These are phyloP conservation scores for Steromphala cineraria DNA, from an alignment of 2,888 invertebrate species.

Conservation along the genomic window DNA sequence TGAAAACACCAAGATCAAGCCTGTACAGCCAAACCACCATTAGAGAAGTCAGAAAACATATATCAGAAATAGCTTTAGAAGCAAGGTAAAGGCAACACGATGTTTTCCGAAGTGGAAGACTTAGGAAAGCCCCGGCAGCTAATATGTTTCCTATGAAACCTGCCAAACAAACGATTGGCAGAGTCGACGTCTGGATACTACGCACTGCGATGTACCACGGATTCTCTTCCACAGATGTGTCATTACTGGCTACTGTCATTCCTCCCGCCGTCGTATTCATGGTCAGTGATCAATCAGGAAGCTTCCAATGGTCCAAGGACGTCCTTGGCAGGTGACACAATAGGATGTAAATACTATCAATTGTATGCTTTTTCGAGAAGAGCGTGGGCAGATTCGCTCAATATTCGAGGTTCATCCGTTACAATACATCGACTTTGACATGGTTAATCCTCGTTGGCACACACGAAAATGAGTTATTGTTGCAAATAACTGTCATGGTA, in stretches of 20 bases:
- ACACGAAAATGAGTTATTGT: no score
- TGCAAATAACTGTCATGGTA: no score
- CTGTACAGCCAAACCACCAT: constrained; percentile 31
- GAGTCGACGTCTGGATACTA: constrained; percentile 13
- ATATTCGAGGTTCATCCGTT: no score
- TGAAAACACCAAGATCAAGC: constrained; percentile 16
- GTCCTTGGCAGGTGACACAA: no score
- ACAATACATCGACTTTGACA: no score
- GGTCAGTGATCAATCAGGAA: no score
- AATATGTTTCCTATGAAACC: constrained; percentile 31
- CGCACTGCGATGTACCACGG: not conserved
- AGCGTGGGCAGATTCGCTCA: no score
- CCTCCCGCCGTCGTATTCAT: no score
- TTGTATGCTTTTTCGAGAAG: no score
- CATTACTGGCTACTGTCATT: not conserved
- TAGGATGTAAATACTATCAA: no score
- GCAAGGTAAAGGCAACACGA: constrained; percentile 35
- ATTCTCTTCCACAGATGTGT: not conserved
- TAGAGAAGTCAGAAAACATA: constrained; percentile 26
- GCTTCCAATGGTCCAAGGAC: no score
- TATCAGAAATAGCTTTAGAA: constrained; percentile 25
- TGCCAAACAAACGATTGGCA: constrained; percentile 21
- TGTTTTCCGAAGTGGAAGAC: constrained; percentile 20
- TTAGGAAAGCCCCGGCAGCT: constrained; percentile 26
- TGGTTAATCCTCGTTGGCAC: no score